Percentiles rank a stretch among this genome's conserved stretches.
Conservation (phyloP, 2,113 vertebrate species). For the Oreochromis niloticus region DNA sequence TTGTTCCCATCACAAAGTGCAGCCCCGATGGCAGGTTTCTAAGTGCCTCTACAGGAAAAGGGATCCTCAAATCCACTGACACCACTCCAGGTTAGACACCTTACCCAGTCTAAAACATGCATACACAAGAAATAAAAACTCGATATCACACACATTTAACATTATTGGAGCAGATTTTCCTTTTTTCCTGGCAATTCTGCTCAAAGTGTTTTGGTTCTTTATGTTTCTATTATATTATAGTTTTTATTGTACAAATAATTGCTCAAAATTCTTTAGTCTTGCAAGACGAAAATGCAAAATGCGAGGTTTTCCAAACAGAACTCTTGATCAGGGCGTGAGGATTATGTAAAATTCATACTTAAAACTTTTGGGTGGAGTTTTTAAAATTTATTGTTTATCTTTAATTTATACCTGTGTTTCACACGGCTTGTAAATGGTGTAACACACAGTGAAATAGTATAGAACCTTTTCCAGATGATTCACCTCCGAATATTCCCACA, state of each 20-base stretch:
- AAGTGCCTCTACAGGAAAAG: background rate
- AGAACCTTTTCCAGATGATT: background rate
- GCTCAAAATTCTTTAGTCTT: background rate
- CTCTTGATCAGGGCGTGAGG: background rate
- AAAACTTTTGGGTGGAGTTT: background rate
- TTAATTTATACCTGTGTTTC: background rate
- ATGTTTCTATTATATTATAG: background rate
- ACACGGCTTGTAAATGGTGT: background rate
- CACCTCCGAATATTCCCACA: background rate
- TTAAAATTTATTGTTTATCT: background rate
- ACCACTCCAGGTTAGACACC: slow-evolving; percentile 39
- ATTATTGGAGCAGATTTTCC: background rate
- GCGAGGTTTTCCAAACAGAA: background rate
- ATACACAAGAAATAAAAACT: background rate
- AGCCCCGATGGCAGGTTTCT: slow-evolving; percentile 68
- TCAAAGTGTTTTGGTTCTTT: background rate
- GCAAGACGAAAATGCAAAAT: background rate
- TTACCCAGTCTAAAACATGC: background rate
- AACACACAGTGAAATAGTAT: background rate
- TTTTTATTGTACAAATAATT: background rate
- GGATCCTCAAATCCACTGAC: background rate
- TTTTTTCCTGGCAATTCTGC: background rate
- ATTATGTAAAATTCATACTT: background rate
- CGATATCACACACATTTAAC: background rate
- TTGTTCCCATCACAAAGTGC: slow-evolving; percentile 66